Evolutionary conservation across 1,140 invertebrate genomes (phyloP), one percentile per base, ranked within the genome.

Genomic region (Drosophila simulans): DNA sequence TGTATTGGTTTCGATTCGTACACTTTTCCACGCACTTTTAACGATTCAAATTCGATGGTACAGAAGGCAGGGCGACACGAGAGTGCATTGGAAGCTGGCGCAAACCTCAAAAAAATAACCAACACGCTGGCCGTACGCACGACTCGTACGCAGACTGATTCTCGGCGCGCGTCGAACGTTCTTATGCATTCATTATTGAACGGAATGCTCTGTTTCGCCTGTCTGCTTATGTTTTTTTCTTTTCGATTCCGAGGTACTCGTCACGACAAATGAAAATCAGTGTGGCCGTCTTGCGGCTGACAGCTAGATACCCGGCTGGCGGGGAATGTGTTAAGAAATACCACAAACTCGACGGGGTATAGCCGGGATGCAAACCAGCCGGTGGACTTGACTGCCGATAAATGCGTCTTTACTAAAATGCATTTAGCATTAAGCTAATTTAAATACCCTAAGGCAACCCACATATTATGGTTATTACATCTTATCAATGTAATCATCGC

Each of bases 1-100:
- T 88, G 83, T 88, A 88, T 88, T 88, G 83, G 83, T 88, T 88
- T 89, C 84, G 83, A 83, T 88, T 89, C 84, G 84, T 89, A 88
- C 83, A 88, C 79, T 88, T 86, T 86, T 88, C 76, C 83, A 88
- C 83, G 84, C 83, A 88, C 83, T 83, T 88, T 89, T 88, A 86
- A 85, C 83, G 79, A 88, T 86, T 86, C 58, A 17, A 45, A 20
- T 45, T 45, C 42, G 17, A 45, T 20, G 64, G 45, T 58, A 59
- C 62, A 65, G 37, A 39, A 39, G 37, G 77, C 77, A 64, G 52
- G 22, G 48, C 35, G 39, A 66, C 70, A 45, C 17, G 22, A 84
- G 76, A 74, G 71, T 60, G 71, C 71, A 71, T 76, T 58, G 80
- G 76, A 79, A 72, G 74, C 46, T 63, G 7, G 15, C 66, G 57